Base-by-base conservation (phyloP, 2,888 invertebrate genomes). In the Peribatodes rhomboidaria region DNA sequence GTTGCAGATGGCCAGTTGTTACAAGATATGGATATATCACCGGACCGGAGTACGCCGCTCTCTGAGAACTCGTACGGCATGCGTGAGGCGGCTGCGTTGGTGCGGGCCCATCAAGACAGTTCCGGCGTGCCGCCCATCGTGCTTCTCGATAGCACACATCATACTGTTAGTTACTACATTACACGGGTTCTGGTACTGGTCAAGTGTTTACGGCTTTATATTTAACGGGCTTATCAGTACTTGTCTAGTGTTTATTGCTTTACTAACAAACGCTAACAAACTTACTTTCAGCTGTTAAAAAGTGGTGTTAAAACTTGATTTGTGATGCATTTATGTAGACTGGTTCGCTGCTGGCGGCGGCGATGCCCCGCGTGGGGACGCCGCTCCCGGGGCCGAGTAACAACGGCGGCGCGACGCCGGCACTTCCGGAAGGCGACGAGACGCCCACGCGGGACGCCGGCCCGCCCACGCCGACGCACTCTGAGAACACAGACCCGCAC, bases 21-120 rank as follows among this genome's bases (percentile, higher is more conserved):
- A 72, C 97, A 98, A 88, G 98, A 98, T 82, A 98, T 98, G 98
- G 98, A 98, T 83, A 98, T 98, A 82, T 98, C 98, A 65, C 98
- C 98, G 14, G 97, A 97, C 75, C 96, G 97, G 82, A 98, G 97
- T 83, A 98, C 97, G 69, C 97, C 97, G 41, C 96, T 97, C 62
- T 97, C 97, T 27, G 97, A 97, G 89, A 95, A 96, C 71, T 96
- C 96, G 66, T 96, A 96, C 70, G 85, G 86, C 44, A 80, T 79
- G 46, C 81, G 87, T 84, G 92, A 89, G 84, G 79, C 89, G 80
- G 75, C 74, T 22, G 74, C 72, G 60, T 61, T 71, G 60, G 64
- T 61, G 13, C 66, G 65, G 0, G 35, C 54, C 27, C 35, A 57
- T 9, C 22, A 53, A 1, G 88, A 88, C 14, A 76, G 69, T 63